Percentiles rank a stretch among this genome's conserved stretches.
Evolutionary conservation across 2,797 vertebrate genomes (phyloP).

Genomic region (Rhynchonycteris naso): DNA sequence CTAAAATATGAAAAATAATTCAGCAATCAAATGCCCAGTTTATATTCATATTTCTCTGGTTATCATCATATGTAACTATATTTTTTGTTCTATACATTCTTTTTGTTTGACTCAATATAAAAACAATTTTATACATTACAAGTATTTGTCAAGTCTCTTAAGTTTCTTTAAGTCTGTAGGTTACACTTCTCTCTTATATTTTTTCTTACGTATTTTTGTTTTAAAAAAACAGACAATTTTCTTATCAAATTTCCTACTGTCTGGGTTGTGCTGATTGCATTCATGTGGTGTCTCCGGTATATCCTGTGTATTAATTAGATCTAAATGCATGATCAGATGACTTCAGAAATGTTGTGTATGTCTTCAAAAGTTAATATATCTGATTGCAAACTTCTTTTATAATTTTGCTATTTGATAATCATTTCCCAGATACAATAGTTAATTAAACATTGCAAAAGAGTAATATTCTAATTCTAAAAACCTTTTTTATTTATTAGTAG

Average conservation of each 20-base stretch:
- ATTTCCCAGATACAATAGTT: not conserved
- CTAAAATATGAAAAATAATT: not conserved
- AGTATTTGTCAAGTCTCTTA: not conserved
- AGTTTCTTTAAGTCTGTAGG: not conserved
- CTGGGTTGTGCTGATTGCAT: not conserved
- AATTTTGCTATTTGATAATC: not conserved
- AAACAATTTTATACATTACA: not conserved
- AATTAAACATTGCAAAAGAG: not conserved
- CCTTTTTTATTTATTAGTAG: not conserved
- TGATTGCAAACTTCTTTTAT: not conserved
- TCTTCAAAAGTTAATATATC: not conserved
- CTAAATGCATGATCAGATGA: not conserved
- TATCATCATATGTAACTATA: not conserved
- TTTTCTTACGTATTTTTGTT: not conserved
- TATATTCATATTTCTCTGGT: not conserved
- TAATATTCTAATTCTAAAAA: not conserved
- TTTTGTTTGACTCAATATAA: not conserved
- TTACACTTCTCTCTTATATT: not conserved
- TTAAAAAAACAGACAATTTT: not conserved
- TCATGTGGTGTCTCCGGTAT: not conserved
- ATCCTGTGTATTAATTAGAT: not conserved
- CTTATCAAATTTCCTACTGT: not conserved
- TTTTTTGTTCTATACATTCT: constrained; percentile 8
- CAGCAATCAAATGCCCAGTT: constrained; percentile 1
- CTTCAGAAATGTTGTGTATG: not conserved